Evolutionary conservation across 2,888 invertebrate genomes (phyloP), one percentile per base, ranked within the genome.

Genomic region (Aricia artaxerxes): DNA sequence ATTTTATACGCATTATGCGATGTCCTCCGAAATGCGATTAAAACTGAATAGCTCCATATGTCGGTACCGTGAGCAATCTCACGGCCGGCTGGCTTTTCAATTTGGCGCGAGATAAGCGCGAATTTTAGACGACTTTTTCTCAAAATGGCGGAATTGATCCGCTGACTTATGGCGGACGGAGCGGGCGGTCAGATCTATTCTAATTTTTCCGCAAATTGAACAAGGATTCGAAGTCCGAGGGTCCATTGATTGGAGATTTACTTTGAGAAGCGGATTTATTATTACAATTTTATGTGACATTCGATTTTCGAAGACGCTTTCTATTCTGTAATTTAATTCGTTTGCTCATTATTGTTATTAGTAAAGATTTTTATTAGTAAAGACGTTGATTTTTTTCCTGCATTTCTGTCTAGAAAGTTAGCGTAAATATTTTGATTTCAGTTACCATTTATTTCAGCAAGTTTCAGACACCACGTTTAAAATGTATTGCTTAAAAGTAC

Each of bases 11-110:
- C 89, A 89, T 92, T 92, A 94, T 94, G 89, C 91, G 88, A 88
- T 91, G 92, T 91, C 93, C 92, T 93, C 92, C 92, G 91, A 92
- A 93, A 94, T 94, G 89, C 93, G 94, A 94, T 94, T 94, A 94
- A 94, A 94, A 94, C 93, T 94, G 94, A 92, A 94, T 94, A 92
- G 93, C 88, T 92, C 93, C 93, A 91, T 93, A 93, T 94, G 94
- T 92, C 93, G 90, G 86, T 86, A 87, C 89, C 92, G 91, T 87
- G 85, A 90, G 92, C 94, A 94, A 94, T 94, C 91, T 91, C 90
- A 94, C 93, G 93, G 92, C 84, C 92, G 89, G 88, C 87, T 94
- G 94, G 91, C 91, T 93, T 94, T 94, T 94, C 94, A 94, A 94
- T 94, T 94, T 94, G 93, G 92, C 91, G 90, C 90, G 91, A 94